Conservation (phyloP, 2,888 invertebrate genomes). For the Drosophila anceps region DNA sequence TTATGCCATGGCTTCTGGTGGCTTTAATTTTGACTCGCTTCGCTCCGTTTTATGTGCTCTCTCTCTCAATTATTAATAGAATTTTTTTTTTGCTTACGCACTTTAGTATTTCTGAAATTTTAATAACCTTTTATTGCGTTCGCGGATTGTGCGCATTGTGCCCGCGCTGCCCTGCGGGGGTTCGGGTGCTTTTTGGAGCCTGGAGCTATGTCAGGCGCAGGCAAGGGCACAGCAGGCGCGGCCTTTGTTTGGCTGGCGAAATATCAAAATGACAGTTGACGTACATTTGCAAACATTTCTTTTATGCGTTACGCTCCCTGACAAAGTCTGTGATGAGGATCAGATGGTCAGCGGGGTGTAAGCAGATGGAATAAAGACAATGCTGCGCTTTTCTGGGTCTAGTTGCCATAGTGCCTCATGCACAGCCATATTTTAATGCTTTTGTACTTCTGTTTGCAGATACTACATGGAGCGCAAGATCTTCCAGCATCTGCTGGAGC, state of each 20-base stretch:
- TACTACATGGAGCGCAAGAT: slow-evolving; percentile 96
- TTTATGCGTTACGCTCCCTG: slow-evolving; percentile 51
- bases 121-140: slow-evolving; percentile 77
- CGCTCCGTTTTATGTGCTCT: slow-evolving; percentile 34
- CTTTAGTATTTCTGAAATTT: slow-evolving; percentile 78
- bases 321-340: slow-evolving; percentile 17
- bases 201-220: slow-evolving; percentile 36
- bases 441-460: slow-evolving; percentile 85
- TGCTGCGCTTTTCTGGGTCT: slow-evolving; percentile 40
- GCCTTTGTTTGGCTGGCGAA: slow-evolving; percentile 65
- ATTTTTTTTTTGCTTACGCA: slow-evolving; percentile 60
- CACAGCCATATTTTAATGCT: neutral
- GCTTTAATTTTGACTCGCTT: slow-evolving; percentile 58
- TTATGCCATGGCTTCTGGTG: slow-evolving; percentile 41
- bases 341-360: slow-evolving; percentile 2
- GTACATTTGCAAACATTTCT: slow-evolving; percentile 73
- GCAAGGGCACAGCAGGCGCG: slow-evolving; percentile 56
- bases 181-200: neutral
- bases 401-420: slow-evolving; percentile 15
- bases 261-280: slow-evolving; percentile 78
- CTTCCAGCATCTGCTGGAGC: slow-evolving; percentile 95
- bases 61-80: slow-evolving; percentile 72
- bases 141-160: slow-evolving; percentile 58
- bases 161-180: slow-evolving; percentile 1
- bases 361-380: slow-evolving; percentile 8